phyloP scores from a whole-genome alignment of 2,888 invertebrate genomes.

The Dendrolimus houi region DNA sequence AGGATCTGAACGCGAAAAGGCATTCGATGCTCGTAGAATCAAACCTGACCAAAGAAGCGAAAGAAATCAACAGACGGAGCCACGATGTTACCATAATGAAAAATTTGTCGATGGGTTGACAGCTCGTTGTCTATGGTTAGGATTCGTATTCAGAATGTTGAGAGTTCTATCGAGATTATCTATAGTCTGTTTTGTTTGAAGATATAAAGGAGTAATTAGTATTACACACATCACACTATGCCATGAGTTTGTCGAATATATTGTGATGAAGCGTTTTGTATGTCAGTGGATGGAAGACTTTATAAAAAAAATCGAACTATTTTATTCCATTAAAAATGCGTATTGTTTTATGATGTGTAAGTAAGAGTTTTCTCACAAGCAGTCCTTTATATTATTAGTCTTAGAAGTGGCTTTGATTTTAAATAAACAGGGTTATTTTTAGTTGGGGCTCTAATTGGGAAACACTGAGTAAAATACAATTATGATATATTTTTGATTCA shows the following conservation, averaged over 20 bases:
- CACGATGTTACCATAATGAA: slow-evolving; percentile 57
- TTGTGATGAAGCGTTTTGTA: background rate
- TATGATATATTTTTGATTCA: too few relatives aligned
- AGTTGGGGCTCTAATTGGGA: too few relatives aligned
- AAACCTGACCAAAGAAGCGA: slow-evolving; percentile 47
- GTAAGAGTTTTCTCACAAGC: too few relatives aligned
- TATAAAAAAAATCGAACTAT: too few relatives aligned
- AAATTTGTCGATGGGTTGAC: slow-evolving; percentile 68
- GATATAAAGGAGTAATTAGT: slow-evolving; percentile 1
- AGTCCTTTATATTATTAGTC: too few relatives aligned
- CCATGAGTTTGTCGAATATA: slow-evolving; percentile 5
- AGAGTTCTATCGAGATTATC: background rate
- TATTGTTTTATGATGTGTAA: too few relatives aligned
- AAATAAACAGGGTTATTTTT: too few relatives aligned
- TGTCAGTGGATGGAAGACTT: too few relatives aligned
- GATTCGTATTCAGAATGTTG: background rate
- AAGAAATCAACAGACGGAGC: slow-evolving; percentile 57
- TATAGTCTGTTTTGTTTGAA: background rate
- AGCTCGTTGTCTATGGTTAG: slow-evolving; percentile 1
- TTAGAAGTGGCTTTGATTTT: too few relatives aligned
- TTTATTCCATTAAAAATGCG: too few relatives aligned
- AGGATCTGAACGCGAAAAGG: slow-evolving; percentile 51
- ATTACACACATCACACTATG: slow-evolving; percentile 6
- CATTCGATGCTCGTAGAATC: slow-evolving; percentile 67
- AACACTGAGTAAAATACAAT: too few relatives aligned